phyloP scores from a whole-genome alignment of 2,888 invertebrate species.

The Trichopoda pennipes region DNA sequence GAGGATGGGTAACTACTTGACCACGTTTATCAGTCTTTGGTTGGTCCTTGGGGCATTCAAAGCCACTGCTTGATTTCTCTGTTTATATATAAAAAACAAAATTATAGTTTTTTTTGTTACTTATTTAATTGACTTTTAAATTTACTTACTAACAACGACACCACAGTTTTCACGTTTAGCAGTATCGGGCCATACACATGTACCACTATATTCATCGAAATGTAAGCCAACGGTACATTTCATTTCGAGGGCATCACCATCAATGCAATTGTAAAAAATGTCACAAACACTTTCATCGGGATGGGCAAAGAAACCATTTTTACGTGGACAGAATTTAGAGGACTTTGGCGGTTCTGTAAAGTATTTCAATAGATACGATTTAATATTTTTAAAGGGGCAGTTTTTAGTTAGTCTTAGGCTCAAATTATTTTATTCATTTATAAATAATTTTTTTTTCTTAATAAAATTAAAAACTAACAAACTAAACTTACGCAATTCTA shows the following conservation, averaged over 20 bases:
- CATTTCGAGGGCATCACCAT: slow-evolving; percentile 89
- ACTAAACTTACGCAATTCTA: slow-evolving; percentile 90
- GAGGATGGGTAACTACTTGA: slow-evolving; percentile 89
- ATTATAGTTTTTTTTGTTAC: background rate
- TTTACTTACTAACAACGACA: slow-evolving; percentile 82
- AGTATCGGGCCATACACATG: slow-evolving; percentile 93
- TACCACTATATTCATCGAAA: slow-evolving; percentile 94
- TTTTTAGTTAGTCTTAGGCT: background rate
- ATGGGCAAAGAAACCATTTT: slow-evolving; percentile 95
- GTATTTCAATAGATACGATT: background rate
- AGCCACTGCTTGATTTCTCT: slow-evolving; percentile 91
- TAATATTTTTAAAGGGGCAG: background rate
- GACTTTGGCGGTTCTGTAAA: slow-evolving; percentile 87
- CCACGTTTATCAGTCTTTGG: slow-evolving; percentile 85
- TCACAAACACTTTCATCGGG: slow-evolving; percentile 91
- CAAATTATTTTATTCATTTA: too few species aligned
- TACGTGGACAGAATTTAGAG: slow-evolving; percentile 88
- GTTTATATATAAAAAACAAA: slow-evolving; percentile 72
- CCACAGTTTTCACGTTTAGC: slow-evolving; percentile 89
- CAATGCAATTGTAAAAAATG: slow-evolving; percentile 93
- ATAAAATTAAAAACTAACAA: too few species aligned
- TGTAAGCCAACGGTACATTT: slow-evolving; percentile 93
- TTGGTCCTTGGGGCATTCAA: slow-evolving; percentile 89
- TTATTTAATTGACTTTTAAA: background rate
- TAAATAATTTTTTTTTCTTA: too few species aligned